phyloP scores from a whole-genome alignment of 2,888 invertebrate genomes.

The Drosophila cognata region DNA sequence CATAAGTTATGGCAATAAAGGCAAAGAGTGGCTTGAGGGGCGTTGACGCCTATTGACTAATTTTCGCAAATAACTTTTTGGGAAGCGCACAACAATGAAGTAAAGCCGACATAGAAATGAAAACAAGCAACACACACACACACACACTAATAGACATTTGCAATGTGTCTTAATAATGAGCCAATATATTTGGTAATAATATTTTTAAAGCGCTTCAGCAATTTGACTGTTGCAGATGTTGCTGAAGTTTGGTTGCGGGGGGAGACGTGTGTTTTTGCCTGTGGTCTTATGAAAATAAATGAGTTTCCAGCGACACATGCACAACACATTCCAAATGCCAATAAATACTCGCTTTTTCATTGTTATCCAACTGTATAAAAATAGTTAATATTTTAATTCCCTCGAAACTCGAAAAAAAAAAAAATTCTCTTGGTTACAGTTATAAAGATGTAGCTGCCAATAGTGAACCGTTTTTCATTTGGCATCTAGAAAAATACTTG shows the following conservation, averaged over 20 bases:
- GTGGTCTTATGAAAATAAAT: constrained; percentile 16
- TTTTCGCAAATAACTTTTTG: constrained; percentile 79
- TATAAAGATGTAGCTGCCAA: background rate
- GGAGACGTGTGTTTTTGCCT: constrained; percentile 8
- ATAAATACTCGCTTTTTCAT: constrained; percentile 8
- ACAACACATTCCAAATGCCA: constrained; percentile 6
- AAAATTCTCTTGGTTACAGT: background rate
- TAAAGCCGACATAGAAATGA: constrained; percentile 55
- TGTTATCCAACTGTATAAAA: background rate
- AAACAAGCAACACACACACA: constrained; percentile 31
- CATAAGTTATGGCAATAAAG: constrained; percentile 61
- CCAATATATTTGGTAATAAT: constrained; percentile 73
- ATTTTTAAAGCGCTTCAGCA: constrained; percentile 45
- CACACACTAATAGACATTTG: constrained; percentile 11
- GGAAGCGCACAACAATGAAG: constrained; percentile 58
- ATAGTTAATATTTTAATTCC: background rate
- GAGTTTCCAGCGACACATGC: constrained; percentile 21
- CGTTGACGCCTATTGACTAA: constrained; percentile 67
- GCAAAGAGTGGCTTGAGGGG: constrained; percentile 1
- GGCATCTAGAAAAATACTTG: background rate
- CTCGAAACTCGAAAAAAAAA: background rate
- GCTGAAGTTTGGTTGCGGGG: constrained; percentile 9
- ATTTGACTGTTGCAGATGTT: constrained; percentile 44
- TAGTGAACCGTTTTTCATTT: background rate
- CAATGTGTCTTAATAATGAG: constrained; percentile 54